Percentiles rank a stretch among this genome's conserved stretches.
Conservation (phyloP, 2,113 vertebrate species). For the Periophthalmodon schlosseri region DNA sequence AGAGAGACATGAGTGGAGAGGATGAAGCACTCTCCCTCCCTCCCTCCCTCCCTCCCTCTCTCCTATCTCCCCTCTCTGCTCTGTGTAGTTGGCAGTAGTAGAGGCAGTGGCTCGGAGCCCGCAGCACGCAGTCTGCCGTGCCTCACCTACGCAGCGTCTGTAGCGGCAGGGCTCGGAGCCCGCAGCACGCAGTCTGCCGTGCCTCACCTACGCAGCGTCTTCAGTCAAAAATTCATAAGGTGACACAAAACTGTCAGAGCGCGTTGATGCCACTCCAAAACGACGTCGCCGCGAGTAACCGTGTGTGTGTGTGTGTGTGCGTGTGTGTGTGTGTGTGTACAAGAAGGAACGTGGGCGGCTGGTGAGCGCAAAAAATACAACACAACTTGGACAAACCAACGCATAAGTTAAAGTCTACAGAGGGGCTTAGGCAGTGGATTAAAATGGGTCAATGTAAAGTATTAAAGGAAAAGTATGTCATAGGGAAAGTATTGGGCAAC, state of each 20-base stretch:
- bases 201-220: conserved; percentile 69
- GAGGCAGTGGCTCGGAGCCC: conserved; percentile 52
- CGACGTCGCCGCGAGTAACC: conserved; percentile 30
- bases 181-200: conserved; percentile 44
- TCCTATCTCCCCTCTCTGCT: conserved; percentile 18
- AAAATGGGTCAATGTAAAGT: background rate
- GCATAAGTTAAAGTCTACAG: background rate
- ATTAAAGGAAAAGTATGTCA: background rate
- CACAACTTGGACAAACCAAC: conserved; percentile 4
- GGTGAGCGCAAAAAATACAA: conserved; percentile 7
- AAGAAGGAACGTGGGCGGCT: conserved; percentile 9
- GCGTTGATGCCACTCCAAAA: conserved; percentile 56
- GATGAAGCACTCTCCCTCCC: conserved; percentile 23
- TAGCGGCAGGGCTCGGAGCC: conserved; percentile 49
- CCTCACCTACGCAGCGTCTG: conserved; percentile 70
- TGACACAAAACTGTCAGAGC: conserved; percentile 72
- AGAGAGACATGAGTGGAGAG: conserved; percentile 42
- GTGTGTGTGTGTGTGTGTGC: conserved; percentile 8
- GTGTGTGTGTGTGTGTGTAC: conserved; percentile 15
- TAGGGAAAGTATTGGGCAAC: background rate
- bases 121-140: conserved; percentile 44
- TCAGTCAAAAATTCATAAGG: conserved; percentile 69
- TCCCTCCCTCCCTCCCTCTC: background rate
- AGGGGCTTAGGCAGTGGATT: background rate
- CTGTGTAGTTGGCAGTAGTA: conserved; percentile 47